Evolutionary conservation across 1,140 invertebrate genomes (phyloP).

Genomic region (Philopotamus ludificatus): DNA sequence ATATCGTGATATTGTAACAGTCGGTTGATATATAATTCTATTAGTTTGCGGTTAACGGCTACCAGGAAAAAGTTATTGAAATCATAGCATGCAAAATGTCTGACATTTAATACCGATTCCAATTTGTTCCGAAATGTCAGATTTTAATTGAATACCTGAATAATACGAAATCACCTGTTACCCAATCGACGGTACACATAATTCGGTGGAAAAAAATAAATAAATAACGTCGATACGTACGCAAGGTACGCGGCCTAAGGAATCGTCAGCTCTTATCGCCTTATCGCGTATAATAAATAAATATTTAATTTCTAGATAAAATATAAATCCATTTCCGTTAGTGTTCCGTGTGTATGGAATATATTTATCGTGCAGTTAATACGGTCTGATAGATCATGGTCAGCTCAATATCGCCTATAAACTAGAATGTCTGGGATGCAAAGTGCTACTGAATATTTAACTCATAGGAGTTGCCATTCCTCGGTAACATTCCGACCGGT

Average conservation of each 20-base stretch:
- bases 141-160: conserved; percentile 36
- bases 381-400: conserved; percentile 36
- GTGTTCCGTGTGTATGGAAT: too few relatives aligned
- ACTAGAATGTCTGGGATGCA: conserved; percentile 39
- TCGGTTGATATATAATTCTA: conserved; percentile 36
- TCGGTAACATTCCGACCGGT: neutral
- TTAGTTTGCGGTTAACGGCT: conserved; percentile 33
- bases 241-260: too few relatives aligned
- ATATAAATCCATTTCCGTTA: too few relatives aligned
- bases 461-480: conserved; percentile 12
- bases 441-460: conserved; percentile 42
- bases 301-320: too few relatives aligned
- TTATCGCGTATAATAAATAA: too few relatives aligned
- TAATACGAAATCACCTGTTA: conserved; percentile 22
- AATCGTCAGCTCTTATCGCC: too few relatives aligned
- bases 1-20: neutral
- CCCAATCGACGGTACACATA: neutral
- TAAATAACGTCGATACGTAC: too few relatives aligned
- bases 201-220: neutral
- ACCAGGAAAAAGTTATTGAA: conserved; percentile 37
- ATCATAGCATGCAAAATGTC: conserved; percentile 40
- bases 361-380: conserved; percentile 28
- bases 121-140: conserved; percentile 32
- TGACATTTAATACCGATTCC: conserved; percentile 27
- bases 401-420: conserved; percentile 39